Evolutionary conservation across 1,140 invertebrate species (phyloP), one percentile per base, ranked within the genome.

Genomic region (Bathynomus jamesi): DNA sequence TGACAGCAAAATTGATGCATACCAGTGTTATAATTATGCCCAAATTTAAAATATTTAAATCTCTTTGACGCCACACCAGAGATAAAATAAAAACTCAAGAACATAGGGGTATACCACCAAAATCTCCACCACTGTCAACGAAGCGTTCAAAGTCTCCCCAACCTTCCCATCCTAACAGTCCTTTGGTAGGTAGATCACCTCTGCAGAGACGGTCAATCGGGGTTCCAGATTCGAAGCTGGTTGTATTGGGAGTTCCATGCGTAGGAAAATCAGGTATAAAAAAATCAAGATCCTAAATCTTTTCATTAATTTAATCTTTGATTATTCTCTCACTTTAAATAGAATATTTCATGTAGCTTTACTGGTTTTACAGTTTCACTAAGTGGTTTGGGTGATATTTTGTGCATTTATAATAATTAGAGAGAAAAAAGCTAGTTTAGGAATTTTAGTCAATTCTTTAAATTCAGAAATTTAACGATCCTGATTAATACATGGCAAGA

Each of bases 201-300:
- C 66, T 2, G 17, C 21, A 7, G 72, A 74, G 4, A 40, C 7
- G 32, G 17, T 40, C 32, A 8, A 8, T 40, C 7, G 32, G 32
- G 7, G 7, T 40, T 40, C 32, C 32, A 8, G 32, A 40, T 40
- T 70, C 72, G 0, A 66, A 68, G 53, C 64, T 74, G 4, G 72
- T 74, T 13, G 72, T 74, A 17, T 21, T 74, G 1, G 72, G 72
- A 0, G 30, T 28, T 7, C 72, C 72, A 3, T 65, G 62, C 21
- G 72, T 74, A 2, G 72, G 72, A 1, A 74, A 73, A 53, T 73
- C 72, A 53, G 72, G 72, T 70, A 29, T 11, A 28, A 64, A 17
- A 8, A 29, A 62, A 28, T 28, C 21, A 10, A 25, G 28, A 4
- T 29, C 25, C 0, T 21, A 21, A 61, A 61, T 61, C 0, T 0